Base-by-base conservation (phyloP, 2,797 vertebrate species). In the Semotilus atromaculatus region DNA sequence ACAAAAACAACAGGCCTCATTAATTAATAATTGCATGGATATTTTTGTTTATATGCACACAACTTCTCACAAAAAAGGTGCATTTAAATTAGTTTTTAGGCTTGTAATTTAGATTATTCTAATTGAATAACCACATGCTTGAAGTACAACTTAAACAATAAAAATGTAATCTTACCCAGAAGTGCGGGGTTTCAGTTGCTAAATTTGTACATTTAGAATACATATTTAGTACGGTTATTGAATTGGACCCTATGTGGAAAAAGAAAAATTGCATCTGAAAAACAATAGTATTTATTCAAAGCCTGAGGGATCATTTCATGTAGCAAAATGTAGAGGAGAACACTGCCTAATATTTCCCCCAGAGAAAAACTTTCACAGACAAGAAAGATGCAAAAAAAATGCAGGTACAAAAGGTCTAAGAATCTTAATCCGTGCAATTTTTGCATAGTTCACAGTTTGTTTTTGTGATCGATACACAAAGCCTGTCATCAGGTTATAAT, bases 391-490 rank as follows among this genome's bases (percentile, higher is more conserved):
- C 21, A n/a, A 74, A 43, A n/a, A 83, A 43, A n/a, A 75, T 40
- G 43, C 43, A 51, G 23, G 11, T 14, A 75, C 21, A 66, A 48
- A 48, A 48, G 45, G 11, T 13, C 45, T 18, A 48, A 48, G 1
- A 48, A 48, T 48, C 45, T 48, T 48, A 48, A 38, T 26, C 31
- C 5, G 29, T 51, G 40, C 68, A 73, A 80, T 29, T 29, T 31
- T 85, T 85, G 76, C 76, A 85, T 80, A 73, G 76, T 48, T 80
- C 58, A 84, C 74, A 51, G 83, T 79, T 80, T 83, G 21, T 79
- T 79, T 76, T 29, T 34, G 11, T 77, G 36, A 58, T 16, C 68
- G 6, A 76, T 34, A 67, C 18, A 76, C 26, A 77, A 73, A 53
- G 16, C 14, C 31, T 80, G 38, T 45, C 13, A n/a, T 21, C 18